A percentile compares a stretch with the other conserved stretches of the same genome.
Conservation (phyloP, 2,888 invertebrate species). For the Pilophorus perplexus region DNA sequence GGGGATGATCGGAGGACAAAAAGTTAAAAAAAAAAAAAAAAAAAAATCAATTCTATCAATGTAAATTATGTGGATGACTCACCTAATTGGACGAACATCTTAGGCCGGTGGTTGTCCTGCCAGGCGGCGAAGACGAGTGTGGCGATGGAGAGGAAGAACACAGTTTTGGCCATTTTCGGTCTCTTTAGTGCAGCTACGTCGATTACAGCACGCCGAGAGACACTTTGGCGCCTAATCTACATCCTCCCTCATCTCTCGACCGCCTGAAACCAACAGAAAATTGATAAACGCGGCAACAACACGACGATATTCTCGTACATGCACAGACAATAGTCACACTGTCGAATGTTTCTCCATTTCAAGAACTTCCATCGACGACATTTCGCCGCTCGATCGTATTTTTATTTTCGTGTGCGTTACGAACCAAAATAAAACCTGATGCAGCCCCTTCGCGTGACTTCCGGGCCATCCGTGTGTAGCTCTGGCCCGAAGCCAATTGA, state of each 20-base stretch:
- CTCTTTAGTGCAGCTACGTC: conserved; percentile 5
- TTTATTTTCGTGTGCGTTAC: too few species aligned
- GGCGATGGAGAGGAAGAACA: conserved; percentile 50
- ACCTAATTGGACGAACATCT: conserved; percentile 91
- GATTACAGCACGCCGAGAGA: conserved; percentile 5
- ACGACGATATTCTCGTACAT: neutral
- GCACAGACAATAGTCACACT: neutral
- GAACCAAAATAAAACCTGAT: too few species aligned
- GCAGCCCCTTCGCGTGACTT: too few species aligned
- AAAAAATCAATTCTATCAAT: too few species aligned
- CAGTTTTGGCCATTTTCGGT: conserved; percentile 28
- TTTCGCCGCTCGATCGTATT: too few species aligned
- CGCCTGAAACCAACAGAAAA: conserved; percentile 11
- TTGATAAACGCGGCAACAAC: neutral
- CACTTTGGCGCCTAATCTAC: conserved; percentile 23
- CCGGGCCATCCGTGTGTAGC: too few species aligned
- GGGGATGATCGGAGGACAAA: too few species aligned
- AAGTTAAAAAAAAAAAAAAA: too few species aligned
- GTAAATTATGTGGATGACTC: conserved; percentile 54
- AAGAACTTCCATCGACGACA: too few species aligned
- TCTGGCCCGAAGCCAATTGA: too few species aligned
- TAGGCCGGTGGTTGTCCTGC: conserved; percentile 89
- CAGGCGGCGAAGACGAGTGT: conserved; percentile 62
- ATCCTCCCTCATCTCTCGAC: conserved; percentile 31
- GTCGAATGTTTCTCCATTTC: too few species aligned